Base-by-base conservation (phyloP, 2,888 invertebrate genomes). In the Hypolimnas misippus region DNA sequence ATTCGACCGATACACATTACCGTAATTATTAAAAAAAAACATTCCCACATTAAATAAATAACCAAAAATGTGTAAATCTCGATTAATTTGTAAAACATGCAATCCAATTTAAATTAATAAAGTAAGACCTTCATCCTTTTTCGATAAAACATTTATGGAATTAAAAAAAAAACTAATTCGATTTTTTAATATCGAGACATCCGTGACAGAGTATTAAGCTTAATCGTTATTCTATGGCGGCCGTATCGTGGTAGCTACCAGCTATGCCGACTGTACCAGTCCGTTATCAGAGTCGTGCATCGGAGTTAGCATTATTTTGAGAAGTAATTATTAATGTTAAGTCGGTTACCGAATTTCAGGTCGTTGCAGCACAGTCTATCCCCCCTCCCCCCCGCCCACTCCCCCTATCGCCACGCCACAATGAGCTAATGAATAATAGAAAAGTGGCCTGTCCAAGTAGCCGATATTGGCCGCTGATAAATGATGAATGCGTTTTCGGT, bases 311-410 rank as follows among this genome's bases (percentile, higher is more conserved):
- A 89, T 89, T 92, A 92, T 92, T 89, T 90, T 90, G 91, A 89
- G 88, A 89, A 90, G 91, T 91, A 92, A 92, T 92, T 92, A 92
- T 90, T 89, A 90, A 90, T 89, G 85, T 89, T 78, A 78, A 82
- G 79, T 79, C 79, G 79, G 87, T 87, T 87, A 89, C 90, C 89
- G 91, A 90, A 91, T 89, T 90, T 90, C 87, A 84, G 88, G 83
- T 82, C 83, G 78, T 69, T 76, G 79, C 83, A 83, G 77, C 78
- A 82, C 82, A 74, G 81, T 78, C 82, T 76, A 70, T 70, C 72
- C 68, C 71, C 58, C 55, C 65, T 56, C 67, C 66, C 72, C 29
- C 25, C 25, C 46, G 12, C 44, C 10, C 12, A n/a, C 19, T 12
- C 70, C 60, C 52, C 66, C 57, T 65, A 68, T 73, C 76, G 77